Conservation (phyloP, 2,113 vertebrate genomes). For the Lanius ludovicianus region DNA sequence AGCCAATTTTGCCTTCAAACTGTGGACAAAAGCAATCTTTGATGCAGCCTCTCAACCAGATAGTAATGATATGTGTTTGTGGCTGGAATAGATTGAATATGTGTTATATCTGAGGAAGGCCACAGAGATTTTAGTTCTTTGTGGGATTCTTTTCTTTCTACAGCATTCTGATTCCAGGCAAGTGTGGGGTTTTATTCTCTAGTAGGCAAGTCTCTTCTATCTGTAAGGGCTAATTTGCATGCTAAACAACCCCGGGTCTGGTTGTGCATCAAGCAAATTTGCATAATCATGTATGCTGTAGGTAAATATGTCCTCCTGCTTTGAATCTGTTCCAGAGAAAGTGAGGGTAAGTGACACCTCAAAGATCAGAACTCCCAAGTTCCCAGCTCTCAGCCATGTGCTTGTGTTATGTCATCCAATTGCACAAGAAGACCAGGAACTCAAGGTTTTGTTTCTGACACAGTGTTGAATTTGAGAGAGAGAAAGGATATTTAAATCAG, state of each 20-base stretch:
- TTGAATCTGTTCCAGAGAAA: not conserved
- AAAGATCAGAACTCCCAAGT: not conserved
- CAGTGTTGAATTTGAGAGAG: not conserved
- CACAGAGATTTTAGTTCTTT: not conserved
- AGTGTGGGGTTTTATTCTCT: not conserved
- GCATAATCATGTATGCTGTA: not conserved
- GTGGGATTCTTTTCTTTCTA: not conserved
- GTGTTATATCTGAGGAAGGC: not conserved
- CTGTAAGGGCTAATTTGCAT: not conserved
- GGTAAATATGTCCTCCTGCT: not conserved
- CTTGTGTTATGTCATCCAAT: not conserved
- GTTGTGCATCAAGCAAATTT: not conserved
- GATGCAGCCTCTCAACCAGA: not conserved
- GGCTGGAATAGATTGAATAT: not conserved
- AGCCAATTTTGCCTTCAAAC: not conserved
- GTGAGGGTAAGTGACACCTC: not conserved
- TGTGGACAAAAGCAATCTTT: not conserved
- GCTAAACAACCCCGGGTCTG: not conserved
- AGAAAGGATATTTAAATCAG: not conserved
- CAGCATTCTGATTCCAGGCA: not conserved
- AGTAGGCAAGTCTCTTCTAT: not conserved
- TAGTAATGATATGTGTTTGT: not conserved
- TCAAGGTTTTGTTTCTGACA: not conserved
- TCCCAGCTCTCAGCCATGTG: not conserved
- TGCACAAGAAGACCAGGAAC: not conserved